Conservation (phyloP, 2,888 invertebrate genomes). For the Dryadula phaetusa region DNA sequence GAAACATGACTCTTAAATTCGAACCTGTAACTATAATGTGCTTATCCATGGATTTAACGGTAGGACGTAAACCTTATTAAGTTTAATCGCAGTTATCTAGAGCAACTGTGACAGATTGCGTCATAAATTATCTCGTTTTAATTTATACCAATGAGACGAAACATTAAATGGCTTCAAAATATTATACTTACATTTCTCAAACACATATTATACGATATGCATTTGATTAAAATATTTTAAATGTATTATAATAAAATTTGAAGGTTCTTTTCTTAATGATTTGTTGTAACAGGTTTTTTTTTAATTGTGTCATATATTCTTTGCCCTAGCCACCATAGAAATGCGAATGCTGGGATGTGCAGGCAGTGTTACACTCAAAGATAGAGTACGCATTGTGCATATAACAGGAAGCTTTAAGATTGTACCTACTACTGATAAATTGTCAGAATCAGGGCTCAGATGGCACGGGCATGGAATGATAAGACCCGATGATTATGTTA, state of each 20-base stretch:
- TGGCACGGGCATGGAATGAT: neutral
- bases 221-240: no score
- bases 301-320: no score
- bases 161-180: conserved; percentile 8
- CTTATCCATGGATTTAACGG: neutral
- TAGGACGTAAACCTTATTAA: conserved; percentile 18
- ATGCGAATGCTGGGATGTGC: conserved; percentile 17
- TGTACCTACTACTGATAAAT: neutral
- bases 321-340: conserved; percentile 7
- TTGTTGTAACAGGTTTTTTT: no score
- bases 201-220: no score
- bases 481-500: no score
- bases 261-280: no score
- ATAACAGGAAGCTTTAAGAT: conserved; percentile 3
- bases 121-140: conserved; percentile 28
- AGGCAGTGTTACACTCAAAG: neutral
- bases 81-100: conserved; percentile 15
- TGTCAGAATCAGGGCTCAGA: neutral
- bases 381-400: neutral
- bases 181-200: conserved; percentile 1
- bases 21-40: neutral
- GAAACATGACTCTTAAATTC: no score
- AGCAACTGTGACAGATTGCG: conserved; percentile 9
- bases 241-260: no score
- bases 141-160: conserved; percentile 11